Percentiles rank a stretch among this genome's conserved stretches.
These are phyloP conservation scores for Erannis defoliaria DNA, from an alignment of 2,888 invertebrate species.

Conservation along the genomic window DNA sequence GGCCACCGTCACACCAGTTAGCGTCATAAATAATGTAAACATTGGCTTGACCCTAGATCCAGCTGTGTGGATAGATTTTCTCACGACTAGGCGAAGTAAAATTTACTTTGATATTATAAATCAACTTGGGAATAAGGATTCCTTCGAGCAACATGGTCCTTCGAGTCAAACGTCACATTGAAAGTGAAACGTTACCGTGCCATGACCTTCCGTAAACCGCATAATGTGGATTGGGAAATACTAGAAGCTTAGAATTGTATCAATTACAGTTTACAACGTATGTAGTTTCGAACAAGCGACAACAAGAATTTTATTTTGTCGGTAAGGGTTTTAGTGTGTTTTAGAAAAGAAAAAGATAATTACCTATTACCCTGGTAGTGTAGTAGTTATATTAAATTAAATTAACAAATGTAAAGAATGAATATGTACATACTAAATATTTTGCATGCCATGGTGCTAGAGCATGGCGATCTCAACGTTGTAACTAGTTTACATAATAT, in stretches of 20 bases:
- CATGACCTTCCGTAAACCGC: slow-evolving; percentile 54
- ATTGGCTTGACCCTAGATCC: slow-evolving; percentile 30
- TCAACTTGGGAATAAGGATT: slow-evolving; percentile 7
- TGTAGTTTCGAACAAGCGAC: too few relatives aligned
- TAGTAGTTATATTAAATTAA: too few relatives aligned
- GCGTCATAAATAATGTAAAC: slow-evolving; percentile 32
- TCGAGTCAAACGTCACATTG: slow-evolving; percentile 44
- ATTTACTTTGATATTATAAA: slow-evolving; percentile 9
- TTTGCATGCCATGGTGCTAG: too few relatives aligned
- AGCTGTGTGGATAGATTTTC: slow-evolving; percentile 37
- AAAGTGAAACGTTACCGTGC: slow-evolving; percentile 54
- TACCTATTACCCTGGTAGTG: too few relatives aligned
- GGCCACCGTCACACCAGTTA: slow-evolving; percentile 3
- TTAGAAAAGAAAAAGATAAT: too few relatives aligned
- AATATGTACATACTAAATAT: too few relatives aligned
- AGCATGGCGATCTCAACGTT: too few relatives aligned
- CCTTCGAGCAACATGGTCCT: slow-evolving; percentile 26
- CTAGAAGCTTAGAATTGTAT: slow-evolving; percentile 46
- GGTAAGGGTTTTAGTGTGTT: too few relatives aligned
- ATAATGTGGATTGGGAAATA: slow-evolving; percentile 52
- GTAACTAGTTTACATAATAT: too few relatives aligned
- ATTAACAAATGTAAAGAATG: too few relatives aligned
- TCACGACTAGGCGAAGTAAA: slow-evolving; percentile 34
- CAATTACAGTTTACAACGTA: slow-evolving; percentile 48
- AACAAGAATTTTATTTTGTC: too few relatives aligned